Evolutionary conservation across 2,888 invertebrate genomes (phyloP).

Genomic region (Parasteatoda lunata): DNA sequence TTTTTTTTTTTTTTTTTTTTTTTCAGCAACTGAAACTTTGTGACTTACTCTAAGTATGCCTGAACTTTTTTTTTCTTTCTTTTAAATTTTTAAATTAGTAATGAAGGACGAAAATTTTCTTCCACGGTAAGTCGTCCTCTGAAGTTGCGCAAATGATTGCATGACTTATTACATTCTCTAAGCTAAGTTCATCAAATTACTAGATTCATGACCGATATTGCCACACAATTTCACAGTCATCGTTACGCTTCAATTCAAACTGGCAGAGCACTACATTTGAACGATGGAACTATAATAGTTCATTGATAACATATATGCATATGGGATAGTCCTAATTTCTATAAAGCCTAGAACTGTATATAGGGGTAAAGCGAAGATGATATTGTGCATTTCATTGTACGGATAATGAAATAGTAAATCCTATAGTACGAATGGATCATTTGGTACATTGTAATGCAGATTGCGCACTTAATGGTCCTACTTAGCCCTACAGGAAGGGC

Average conservation of each 20-base stretch:
- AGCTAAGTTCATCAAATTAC: no score
- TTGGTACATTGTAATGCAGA: constrained; percentile 64
- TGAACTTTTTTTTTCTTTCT: no score
- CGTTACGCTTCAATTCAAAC: not conserved
- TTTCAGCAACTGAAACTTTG: no score
- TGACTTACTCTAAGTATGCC: no score
- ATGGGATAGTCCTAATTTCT: constrained; percentile 8
- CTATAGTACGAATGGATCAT: constrained; percentile 42
- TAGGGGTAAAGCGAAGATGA: not conserved
- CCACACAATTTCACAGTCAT: constrained; percentile 9
- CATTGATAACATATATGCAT: constrained; percentile 23
- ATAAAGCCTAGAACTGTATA: not conserved
- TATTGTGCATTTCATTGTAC: constrained; percentile 5
- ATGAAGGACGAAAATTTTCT: no score
- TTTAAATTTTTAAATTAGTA: no score
- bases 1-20: no score
- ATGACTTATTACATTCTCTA: no score
- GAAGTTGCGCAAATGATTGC: no score
- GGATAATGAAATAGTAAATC: constrained; percentile 25
- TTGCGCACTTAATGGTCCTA: constrained; percentile 57
- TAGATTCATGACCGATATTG: not conserved
- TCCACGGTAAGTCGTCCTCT: no score
- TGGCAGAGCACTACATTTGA: not conserved
- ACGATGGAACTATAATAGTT: not conserved
- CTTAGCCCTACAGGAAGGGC: constrained; percentile 59